These are phyloP conservation scores for Melinaea menophilus DNA, from an alignment of 2,888 invertebrate species.

Conservation along the genomic window DNA sequence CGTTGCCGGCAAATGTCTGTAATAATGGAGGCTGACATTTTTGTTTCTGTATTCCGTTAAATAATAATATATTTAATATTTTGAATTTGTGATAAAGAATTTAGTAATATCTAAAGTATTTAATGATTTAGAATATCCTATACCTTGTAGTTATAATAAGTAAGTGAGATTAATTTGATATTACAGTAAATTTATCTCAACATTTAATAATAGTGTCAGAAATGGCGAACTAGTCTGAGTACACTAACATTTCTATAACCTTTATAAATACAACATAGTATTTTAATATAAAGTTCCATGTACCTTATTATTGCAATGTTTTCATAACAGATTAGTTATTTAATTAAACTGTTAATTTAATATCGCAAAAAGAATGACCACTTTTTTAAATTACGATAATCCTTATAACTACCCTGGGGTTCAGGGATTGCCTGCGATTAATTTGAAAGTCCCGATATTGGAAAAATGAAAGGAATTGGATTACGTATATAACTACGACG, in stretches of 20 bases:
- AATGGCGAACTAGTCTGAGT: too few species aligned
- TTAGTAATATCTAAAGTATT: neutral
- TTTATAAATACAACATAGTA: too few species aligned
- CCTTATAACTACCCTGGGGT: neutral
- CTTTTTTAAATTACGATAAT: neutral
- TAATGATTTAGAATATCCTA: too few species aligned
- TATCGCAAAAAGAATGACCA: neutral
- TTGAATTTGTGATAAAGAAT: neutral
- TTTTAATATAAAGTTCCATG: too few species aligned
- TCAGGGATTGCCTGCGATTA: neutral
- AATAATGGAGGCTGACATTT: constrained; percentile 5
- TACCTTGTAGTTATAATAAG: too few species aligned
- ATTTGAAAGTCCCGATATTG: neutral
- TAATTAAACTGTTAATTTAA: neutral
- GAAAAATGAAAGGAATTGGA: constrained; percentile 5
- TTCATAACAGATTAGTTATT: too few species aligned
- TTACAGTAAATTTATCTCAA: too few species aligned
- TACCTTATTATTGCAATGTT: too few species aligned
- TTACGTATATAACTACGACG: neutral
- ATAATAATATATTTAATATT: neutral
- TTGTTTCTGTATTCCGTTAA: constrained; percentile 7
- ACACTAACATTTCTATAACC: too few species aligned
- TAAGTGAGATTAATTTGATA: too few species aligned
- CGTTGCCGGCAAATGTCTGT: neutral
- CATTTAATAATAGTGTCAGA: too few species aligned